Conservation (phyloP, 2,113 vertebrate genomes). For the Crypturellus undulatus region DNA sequence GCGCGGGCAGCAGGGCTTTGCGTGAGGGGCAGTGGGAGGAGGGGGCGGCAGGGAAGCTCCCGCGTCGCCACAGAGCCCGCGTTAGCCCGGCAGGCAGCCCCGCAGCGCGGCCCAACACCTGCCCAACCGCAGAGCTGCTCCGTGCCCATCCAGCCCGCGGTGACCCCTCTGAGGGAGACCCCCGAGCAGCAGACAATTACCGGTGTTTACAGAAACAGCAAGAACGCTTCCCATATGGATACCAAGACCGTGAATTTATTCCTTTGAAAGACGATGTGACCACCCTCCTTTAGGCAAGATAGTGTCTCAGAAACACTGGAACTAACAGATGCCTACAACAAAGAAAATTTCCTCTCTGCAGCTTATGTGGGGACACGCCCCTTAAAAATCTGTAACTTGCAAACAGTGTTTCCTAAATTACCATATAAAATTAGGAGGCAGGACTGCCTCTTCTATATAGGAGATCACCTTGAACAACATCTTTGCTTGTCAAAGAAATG, state of each 20-base stretch:
- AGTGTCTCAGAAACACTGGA: not conserved
- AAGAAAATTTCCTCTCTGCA: not conserved
- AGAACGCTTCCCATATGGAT: not conserved
- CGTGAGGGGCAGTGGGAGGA: not conserved
- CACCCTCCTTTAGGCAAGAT: not conserved
- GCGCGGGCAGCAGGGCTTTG: not conserved
- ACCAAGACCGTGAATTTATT: not conserved
- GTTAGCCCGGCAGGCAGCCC: not conserved
- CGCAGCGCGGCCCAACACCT: not conserved
- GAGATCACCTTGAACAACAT: not conserved
- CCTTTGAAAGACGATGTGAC: not conserved
- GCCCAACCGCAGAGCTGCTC: not conserved
- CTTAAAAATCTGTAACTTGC: not conserved
- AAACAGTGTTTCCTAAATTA: not conserved
- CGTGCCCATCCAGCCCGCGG: not conserved
- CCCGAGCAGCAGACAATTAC: not conserved
- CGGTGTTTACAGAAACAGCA: not conserved
- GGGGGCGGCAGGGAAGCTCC: not conserved
- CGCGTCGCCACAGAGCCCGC: not conserved
- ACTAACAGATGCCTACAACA: not conserved
- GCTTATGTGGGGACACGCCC: not conserved
- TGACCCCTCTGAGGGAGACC: not conserved
- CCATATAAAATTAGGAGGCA: not conserved
- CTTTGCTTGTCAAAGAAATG: not conserved
- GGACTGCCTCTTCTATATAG: not conserved